phyloP scores from a whole-genome alignment of 2,113 vertebrate species.

The Pteropus alecto region DNA sequence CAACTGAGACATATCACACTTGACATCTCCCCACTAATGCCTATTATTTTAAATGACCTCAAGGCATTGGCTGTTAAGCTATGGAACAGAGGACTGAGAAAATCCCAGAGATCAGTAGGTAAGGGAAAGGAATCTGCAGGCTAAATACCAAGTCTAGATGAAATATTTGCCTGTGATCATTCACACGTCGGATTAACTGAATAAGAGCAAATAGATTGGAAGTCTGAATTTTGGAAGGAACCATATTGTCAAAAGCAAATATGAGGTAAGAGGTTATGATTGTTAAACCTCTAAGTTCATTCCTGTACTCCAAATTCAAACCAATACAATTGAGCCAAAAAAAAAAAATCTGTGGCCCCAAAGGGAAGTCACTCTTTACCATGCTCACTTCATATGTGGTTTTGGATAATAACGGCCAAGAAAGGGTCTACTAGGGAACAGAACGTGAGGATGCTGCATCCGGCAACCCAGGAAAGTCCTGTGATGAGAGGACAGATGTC shows the following conservation, averaged over 20 bases:
- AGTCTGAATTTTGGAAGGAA: not conserved
- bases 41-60: not conserved
- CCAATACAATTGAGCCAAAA: not conserved
- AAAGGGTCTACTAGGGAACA: not conserved
- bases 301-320: not conserved
- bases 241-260: not conserved
- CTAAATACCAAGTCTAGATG: not conserved
- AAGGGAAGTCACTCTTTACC: not conserved
- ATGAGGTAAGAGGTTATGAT: not conserved
- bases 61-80: not conserved
- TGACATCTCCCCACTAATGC: not conserved
- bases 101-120: not conserved
- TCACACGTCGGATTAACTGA: not conserved
- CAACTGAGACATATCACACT: not conserved
- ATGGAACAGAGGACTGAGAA: not conserved
- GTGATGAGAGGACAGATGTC: not conserved
- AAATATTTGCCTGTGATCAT: not conserved
- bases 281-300: not conserved
- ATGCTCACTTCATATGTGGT: not conserved
- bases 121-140: not conserved
- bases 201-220: not conserved
- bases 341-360: not conserved
- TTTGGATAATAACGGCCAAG: not conserved
- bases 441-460: not conserved
- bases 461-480: not conserved